phyloP scores from a whole-genome alignment of 1,140 invertebrate species.

The Drosophila jambulina region DNA sequence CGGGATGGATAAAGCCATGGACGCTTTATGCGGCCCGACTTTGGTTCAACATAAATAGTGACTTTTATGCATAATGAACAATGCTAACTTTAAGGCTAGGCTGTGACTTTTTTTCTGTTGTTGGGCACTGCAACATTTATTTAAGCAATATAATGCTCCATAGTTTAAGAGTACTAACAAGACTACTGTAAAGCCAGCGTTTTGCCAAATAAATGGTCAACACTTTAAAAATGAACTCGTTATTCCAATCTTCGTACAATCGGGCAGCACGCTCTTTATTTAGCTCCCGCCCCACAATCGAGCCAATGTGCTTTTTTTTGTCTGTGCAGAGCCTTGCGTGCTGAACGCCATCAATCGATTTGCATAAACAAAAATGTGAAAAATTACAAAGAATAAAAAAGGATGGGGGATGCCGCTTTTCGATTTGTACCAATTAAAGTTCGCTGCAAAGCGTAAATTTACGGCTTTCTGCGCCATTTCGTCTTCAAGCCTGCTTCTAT shows the following conservation, averaged over 20 bases:
- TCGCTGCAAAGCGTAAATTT: constrained; percentile 39
- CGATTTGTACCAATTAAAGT: constrained; percentile 67
- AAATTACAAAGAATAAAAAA: constrained; percentile 52
- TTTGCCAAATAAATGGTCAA: not conserved
- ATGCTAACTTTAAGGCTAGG: too few relatives aligned
- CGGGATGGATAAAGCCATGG: too few relatives aligned
- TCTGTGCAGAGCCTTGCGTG: constrained; percentile 33
- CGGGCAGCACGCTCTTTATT: not conserved
- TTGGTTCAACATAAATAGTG: too few relatives aligned
- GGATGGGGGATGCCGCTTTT: constrained; percentile 24
- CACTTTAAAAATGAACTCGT: not conserved
- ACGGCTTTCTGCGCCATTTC: constrained; percentile 13
- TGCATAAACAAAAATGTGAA: constrained; percentile 51
- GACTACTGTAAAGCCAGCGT: too few relatives aligned
- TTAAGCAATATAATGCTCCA: too few relatives aligned
- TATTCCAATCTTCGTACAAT: not conserved
- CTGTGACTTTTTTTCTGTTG: too few relatives aligned
- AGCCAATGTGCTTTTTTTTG: not conserved
- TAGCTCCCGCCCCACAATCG: not conserved
- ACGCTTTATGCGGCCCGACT: too few relatives aligned
- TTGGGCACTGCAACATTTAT: too few relatives aligned
- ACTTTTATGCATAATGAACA: too few relatives aligned
- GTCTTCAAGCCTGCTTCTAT: constrained; percentile 7
- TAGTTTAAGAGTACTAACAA: too few relatives aligned
- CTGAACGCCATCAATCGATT: constrained; percentile 66